Conservation (phyloP, 2,888 invertebrate species). For the Ormyrus labotus region DNA sequence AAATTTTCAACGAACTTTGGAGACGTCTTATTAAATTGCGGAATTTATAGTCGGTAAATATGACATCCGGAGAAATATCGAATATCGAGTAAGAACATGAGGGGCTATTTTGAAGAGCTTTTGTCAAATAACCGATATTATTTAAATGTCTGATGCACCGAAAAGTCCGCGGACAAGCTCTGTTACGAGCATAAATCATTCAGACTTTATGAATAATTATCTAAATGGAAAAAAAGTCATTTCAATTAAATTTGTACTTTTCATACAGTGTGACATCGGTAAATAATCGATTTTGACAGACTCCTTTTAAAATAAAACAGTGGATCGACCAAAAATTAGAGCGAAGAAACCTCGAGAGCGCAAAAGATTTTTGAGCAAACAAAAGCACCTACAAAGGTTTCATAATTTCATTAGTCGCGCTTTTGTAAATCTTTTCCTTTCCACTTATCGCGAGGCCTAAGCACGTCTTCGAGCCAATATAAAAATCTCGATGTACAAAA, state of each 20-base stretch:
- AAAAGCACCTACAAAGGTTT: constrained; percentile 1
- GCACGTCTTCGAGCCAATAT: too few relatives aligned
- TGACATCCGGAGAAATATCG: constrained; percentile 14
- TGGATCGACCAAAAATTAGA: neutral
- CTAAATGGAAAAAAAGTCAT: neutral
- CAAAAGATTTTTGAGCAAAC: constrained; percentile 5
- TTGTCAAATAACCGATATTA: constrained; percentile 21
- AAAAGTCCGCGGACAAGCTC: neutral
- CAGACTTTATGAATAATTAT: constrained; percentile 16
- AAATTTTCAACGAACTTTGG: neutral
- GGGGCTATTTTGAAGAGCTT: constrained; percentile 16
- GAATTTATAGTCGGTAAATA: constrained; percentile 17
- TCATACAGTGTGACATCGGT: neutral
- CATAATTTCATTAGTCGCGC: constrained; percentile 7
- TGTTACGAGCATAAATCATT: constrained; percentile 18
- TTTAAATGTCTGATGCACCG: constrained; percentile 30
- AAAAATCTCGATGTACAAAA: too few relatives aligned
- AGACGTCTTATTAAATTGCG: neutral
- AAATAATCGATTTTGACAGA: neutral
- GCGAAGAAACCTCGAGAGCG: neutral
- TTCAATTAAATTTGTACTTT: constrained; percentile 11
- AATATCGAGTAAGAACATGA: constrained; percentile 31
- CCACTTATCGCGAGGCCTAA: too few relatives aligned
- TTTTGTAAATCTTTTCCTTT: constrained; percentile 10
- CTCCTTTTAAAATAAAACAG: neutral